Percentiles rank a stretch among this genome's conserved stretches.
Conservation (phyloP, 2,888 invertebrate genomes). For the Campaea margaritaria region DNA sequence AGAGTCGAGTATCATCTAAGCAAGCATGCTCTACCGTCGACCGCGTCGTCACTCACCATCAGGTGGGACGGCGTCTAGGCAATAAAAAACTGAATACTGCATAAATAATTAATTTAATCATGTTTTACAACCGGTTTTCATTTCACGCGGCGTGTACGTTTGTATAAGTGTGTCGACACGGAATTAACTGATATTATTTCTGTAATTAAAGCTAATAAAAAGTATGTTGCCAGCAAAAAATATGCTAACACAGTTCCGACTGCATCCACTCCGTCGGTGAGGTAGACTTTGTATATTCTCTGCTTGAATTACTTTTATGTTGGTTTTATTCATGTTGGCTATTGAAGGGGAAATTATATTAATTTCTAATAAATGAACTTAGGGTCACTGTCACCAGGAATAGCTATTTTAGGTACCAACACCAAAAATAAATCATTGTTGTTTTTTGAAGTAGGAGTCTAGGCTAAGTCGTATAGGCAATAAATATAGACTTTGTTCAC, state of each 20-base stretch:
- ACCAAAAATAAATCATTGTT: too few relatives aligned
- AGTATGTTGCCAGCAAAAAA: conserved; percentile 5
- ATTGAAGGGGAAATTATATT: too few relatives aligned
- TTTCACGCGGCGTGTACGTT: conserved; percentile 6
- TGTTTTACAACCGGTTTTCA: conserved; percentile 12
- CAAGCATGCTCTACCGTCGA: too few relatives aligned
- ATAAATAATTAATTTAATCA: neutral
- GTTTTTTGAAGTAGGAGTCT: too few relatives aligned
- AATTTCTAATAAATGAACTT: too few relatives aligned
- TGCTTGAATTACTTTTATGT: neutral
- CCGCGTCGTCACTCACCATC: too few relatives aligned
- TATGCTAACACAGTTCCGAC: conserved; percentile 16
- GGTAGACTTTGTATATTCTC: conserved; percentile 17
- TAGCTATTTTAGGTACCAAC: too few relatives aligned
- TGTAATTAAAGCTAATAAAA: conserved; percentile 21
- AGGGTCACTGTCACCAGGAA: too few relatives aligned
- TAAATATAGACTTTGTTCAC: too few relatives aligned
- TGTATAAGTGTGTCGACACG: conserved; percentile 13
- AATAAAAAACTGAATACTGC: neutral
- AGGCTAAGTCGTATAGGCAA: too few relatives aligned
- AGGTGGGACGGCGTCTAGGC: too few relatives aligned
- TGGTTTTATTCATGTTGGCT: neutral
- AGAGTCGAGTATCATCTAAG: too few relatives aligned
- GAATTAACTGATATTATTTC: conserved; percentile 14
- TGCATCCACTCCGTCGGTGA: neutral